Percentiles rank a stretch among this genome's conserved stretches.
These are phyloP conservation scores for Copidosoma floridanum DNA, from an alignment of 1,140 invertebrate species.

Conservation along the genomic window DNA sequence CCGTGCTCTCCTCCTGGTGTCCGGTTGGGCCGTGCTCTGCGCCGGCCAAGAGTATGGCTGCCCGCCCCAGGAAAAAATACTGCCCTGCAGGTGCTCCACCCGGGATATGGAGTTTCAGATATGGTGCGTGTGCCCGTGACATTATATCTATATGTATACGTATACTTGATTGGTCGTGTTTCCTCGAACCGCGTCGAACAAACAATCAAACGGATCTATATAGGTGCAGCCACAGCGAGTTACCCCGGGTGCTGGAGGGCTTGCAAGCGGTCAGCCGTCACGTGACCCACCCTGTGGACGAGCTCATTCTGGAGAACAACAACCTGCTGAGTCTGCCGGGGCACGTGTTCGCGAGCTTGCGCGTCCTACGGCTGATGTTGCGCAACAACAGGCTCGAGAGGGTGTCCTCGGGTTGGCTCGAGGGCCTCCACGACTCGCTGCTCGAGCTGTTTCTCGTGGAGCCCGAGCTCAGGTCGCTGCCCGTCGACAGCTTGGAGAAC, in stretches of 20 bases:
- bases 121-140: conserved; percentile 64
- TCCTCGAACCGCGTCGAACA: not conserved
- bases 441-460: conserved; percentile 83
- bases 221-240: conserved; percentile 85
- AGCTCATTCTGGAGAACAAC: conserved; percentile 83
- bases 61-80: conserved; percentile 63
- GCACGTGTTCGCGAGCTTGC: conserved; percentile 70
- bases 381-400: conserved; percentile 79
- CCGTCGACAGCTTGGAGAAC: conserved; percentile 73
- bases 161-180: not conserved
- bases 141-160: no score
- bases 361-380: conserved; percentile 76
- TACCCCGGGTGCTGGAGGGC: conserved; percentile 71
- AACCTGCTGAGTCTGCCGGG: conserved; percentile 77
- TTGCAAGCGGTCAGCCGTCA: conserved; percentile 69
- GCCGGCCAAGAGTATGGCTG: conserved; percentile 55
- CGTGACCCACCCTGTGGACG: conserved; percentile 72
- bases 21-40: not conserved
- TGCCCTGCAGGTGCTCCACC: conserved; percentile 68
- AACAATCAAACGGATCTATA: no score
- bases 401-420: conserved; percentile 76
- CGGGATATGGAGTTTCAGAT: conserved; percentile 67
- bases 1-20: not conserved
- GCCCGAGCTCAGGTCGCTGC: conserved; percentile 73
- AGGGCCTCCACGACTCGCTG: conserved; percentile 71